Base-by-base conservation (phyloP, 1,140 invertebrate species). In the Heliothis virescens region DNA sequence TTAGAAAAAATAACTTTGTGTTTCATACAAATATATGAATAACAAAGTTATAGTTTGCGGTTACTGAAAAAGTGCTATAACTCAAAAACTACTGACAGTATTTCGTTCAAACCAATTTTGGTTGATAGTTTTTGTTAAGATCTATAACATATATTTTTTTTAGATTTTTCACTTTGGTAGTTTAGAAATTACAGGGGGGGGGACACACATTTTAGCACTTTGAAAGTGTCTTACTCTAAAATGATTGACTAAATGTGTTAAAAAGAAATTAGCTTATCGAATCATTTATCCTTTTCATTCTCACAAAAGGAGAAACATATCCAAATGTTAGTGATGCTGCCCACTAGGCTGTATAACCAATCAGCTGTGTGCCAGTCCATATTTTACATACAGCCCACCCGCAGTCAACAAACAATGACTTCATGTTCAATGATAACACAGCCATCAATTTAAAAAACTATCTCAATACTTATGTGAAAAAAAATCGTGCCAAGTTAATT, bases 401-500 rank as follows among this genome's bases (percentile, higher is more conserved):
- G n/a, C 59, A 76, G 48, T 34, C 26, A 34, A 63, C 16, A 69
- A 69, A 69, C 75, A 78, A 69, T 69, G 75, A 78, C 52, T 63
- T 78, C 62, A 77, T 67, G 26, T 47, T 67, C 15, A 52, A 57
- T 50, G 52, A 57, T 69, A 78, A 59, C 29, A 78, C 52, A 57
- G 21, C 48, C 59, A 69, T 26, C 52, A 55, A 63, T n/a, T 53
- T 57, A 57, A 65, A 65, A 55, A 78, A 78, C 52, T 55, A 67
- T 78, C n/a, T 69, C 34, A 62, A 55, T n/a, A 73, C 47, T n/a
- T 81, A 57, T 80, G 71, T 80, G 72, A 55, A 60, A 57, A 57
- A 67, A 18, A 29, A 80, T 75, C 16, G 77, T 79, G 79, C 77
- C 79, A 79, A 83, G n/a, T 50, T 76, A 82, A n/a, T n/a, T 75